Percentiles rank a stretch among this genome's conserved stretches.
Evolutionary conservation across 2,113 vertebrate genomes (phyloP).

Genomic region (Oxygymnocypris stewartii): DNA sequence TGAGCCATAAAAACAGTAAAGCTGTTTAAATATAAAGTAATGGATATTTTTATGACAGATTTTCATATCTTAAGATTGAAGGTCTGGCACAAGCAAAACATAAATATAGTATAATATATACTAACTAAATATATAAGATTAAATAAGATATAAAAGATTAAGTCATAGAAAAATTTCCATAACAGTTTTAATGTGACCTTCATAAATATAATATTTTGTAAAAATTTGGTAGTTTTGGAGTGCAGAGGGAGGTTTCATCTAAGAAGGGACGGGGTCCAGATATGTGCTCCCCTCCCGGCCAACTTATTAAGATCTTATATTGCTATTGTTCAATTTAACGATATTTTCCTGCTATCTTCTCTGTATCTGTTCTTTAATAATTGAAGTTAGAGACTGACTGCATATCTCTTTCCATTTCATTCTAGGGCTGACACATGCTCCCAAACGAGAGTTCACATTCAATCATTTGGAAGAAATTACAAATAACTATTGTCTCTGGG

Average conservation of each 20-base stretch:
- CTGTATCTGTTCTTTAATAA: conserved; percentile 23
- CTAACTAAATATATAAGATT: too few species aligned
- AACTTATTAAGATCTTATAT: conserved; percentile 12
- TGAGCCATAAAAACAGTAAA: not conserved
- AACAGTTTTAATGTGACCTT: not conserved
- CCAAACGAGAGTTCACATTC: conserved; percentile 6
- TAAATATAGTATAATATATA: not conserved
- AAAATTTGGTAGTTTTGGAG: not conserved
- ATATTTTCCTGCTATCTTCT: not conserved
- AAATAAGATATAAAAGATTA: not conserved
- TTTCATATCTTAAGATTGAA: not conserved
- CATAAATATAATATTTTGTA: not conserved
- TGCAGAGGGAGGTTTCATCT: not conserved
- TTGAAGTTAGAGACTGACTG: not conserved
- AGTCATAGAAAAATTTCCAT: not conserved
- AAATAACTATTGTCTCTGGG: conserved; percentile 4
- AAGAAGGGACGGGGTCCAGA: not conserved
- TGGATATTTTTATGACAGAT: not conserved
- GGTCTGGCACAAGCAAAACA: not conserved
- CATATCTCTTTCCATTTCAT: conserved; percentile 12
- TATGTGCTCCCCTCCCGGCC: not conserved
- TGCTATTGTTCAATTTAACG: conserved; percentile 6
- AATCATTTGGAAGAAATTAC: conserved; percentile 8
- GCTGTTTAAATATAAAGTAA: not conserved
- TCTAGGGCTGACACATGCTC: not conserved